phyloP scores from a whole-genome alignment of 2,888 invertebrate species.

The Thereva nobilitata region DNA sequence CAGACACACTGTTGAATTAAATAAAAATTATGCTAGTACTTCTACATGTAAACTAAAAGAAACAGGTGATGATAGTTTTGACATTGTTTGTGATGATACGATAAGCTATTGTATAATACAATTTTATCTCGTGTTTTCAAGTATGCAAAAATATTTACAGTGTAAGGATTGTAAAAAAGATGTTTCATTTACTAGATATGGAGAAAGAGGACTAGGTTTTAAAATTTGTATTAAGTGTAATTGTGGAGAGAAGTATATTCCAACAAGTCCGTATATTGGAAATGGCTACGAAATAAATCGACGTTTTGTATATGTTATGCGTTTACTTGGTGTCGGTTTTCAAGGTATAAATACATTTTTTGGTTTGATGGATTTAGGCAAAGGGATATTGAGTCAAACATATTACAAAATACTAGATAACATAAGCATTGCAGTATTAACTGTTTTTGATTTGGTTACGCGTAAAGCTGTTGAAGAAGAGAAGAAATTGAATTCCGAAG shows the following conservation, averaged over 20 bases:
- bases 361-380: not conserved
- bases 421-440: not conserved
- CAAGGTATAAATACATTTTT: not conserved
- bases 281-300: slow-evolving; percentile 6
- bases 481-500: not conserved
- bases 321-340: not conserved
- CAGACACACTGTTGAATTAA: too few species aligned
- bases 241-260: not conserved
- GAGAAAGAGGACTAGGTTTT: slow-evolving; percentile 13
- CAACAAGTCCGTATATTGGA: not conserved
- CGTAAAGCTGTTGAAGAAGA: not conserved
- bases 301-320: not conserved
- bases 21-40: too few species aligned
- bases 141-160: too few species aligned
- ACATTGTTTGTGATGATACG: too few species aligned
- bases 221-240: not conserved
- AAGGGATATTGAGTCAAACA: not conserved
- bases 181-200: too few species aligned
- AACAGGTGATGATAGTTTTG: too few species aligned
- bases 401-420: not conserved
- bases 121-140: too few species aligned
- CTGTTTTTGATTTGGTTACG: not conserved
- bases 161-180: too few species aligned
- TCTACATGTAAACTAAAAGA: too few species aligned
- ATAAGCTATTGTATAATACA: too few species aligned